Conservation (phyloP, 2,888 invertebrate species). For the Zelleria hepariella region DNA sequence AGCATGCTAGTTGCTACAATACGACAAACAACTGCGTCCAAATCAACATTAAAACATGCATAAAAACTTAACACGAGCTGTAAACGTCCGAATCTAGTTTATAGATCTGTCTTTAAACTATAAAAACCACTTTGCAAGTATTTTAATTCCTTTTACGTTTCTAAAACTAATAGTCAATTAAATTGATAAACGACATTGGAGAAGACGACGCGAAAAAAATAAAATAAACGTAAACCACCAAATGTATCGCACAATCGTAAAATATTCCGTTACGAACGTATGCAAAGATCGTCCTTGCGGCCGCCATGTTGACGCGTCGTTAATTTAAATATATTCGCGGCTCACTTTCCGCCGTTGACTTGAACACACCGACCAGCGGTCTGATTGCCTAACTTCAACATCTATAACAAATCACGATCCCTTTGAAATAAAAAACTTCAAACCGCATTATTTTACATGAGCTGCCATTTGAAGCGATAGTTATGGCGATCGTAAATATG, state of each 20-base stretch:
- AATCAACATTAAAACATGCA: not conserved
- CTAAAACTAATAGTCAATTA: conserved; percentile 3
- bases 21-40: not conserved
- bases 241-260: conserved; percentile 21
- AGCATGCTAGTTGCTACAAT: no score
- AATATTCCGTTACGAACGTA: conserved; percentile 47
- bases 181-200: not conserved
- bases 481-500: no score
- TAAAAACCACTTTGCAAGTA: conserved; percentile 2
- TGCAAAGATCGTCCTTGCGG: conserved; percentile 63
- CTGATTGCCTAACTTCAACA: not conserved
- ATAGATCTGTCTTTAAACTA: not conserved
- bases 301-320: conserved; percentile 47
- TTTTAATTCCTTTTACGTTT: not conserved
- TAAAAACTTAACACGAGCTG: not conserved
- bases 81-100: not conserved
- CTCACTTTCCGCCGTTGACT: no score
- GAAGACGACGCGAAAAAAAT: conserved; percentile 2
- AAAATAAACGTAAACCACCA: conserved; percentile 15
- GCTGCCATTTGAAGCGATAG: no score
- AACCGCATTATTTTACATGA: no score
- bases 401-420: no score
- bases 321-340: conserved; percentile 59
- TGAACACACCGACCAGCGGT: no score
- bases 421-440: no score